phyloP scores from a whole-genome alignment of 2,888 invertebrate species.

The Stegana nigrithorax region DNA sequence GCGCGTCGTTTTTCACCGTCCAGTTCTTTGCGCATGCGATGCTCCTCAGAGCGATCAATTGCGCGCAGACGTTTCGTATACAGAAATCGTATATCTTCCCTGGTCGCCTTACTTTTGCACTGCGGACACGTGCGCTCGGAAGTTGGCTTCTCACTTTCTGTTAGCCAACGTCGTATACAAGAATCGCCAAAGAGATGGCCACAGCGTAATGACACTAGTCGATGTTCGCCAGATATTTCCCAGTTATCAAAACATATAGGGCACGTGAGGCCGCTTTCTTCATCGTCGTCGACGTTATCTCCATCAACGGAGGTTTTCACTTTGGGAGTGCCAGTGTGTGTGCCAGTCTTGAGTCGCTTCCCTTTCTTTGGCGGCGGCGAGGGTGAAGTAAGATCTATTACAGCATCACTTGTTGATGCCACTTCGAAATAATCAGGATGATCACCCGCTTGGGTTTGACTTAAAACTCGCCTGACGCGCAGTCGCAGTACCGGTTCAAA shows the following conservation, averaged over 20 bases:
- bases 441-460: no score
- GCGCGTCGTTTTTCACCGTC: conserved; percentile 73
- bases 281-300: conserved; percentile 68
- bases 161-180: conserved; percentile 73
- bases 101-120: conserved; percentile 81
- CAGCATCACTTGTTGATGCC: not conserved
- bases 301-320: conserved; percentile 67
- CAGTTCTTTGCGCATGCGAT: conserved; percentile 75
- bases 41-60: conserved; percentile 82
- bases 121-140: conserved; percentile 81
- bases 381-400: conserved; percentile 41
- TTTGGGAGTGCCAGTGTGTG: conserved; percentile 48
- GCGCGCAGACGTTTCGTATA: conserved; percentile 83
- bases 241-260: conserved; percentile 91
- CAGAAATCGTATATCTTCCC: conserved; percentile 80
- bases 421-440: no score
- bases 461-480: no score
- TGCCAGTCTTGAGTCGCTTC: conserved; percentile 51
- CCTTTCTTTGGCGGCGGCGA: conserved; percentile 64
- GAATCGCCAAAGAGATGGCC: conserved; percentile 91
- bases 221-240: conserved; percentile 87
- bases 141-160: conserved; percentile 57
- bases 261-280: conserved; percentile 80
- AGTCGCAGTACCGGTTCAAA: no score
- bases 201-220: conserved; percentile 87